Conservation (phyloP, 1,140 invertebrate genomes). For the Cydia pomonella region DNA sequence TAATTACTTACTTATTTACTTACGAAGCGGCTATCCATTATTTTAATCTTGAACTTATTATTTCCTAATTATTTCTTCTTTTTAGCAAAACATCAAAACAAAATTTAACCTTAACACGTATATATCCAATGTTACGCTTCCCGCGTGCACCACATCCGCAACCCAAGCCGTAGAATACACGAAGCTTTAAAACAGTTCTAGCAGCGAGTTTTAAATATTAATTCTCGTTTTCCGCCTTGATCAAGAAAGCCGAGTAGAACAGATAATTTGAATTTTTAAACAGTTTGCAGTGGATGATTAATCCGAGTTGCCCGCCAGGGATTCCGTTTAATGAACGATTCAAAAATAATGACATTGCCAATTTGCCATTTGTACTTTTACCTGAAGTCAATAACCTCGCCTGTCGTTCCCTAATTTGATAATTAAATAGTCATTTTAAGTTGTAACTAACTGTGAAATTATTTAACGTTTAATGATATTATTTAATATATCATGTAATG, state of each 20-base stretch:
- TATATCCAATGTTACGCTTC: neutral
- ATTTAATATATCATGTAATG: neutral
- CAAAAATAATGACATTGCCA: constrained; percentile 30
- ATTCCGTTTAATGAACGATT: constrained; percentile 40
- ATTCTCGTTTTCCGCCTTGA: constrained; percentile 46
- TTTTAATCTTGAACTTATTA: too few species aligned
- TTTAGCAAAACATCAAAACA: too few species aligned
- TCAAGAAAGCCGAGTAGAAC: constrained; percentile 49
- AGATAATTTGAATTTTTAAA: constrained; percentile 66
- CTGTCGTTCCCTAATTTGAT: neutral
- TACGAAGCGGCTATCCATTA: too few species aligned
- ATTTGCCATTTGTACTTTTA: constrained; percentile 9
- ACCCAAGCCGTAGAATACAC: constrained; percentile 14
- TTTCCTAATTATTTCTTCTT: too few species aligned
- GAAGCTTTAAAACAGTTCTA: constrained; percentile 37
- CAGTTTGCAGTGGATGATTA: constrained; percentile 52
- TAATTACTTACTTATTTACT: too few species aligned
- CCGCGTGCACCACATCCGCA: neutral
- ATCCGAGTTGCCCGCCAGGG: constrained; percentile 42
- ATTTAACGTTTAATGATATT: neutral
- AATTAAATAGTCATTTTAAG: neutral
- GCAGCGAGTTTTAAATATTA: constrained; percentile 58
- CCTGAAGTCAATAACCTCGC: neutral
- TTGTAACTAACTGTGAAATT: neutral
- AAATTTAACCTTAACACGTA: neutral